These are phyloP conservation scores for Pristionchus mayeri DNA, from an alignment of 2,888 invertebrate genomes.

Conservation along the genomic window DNA sequence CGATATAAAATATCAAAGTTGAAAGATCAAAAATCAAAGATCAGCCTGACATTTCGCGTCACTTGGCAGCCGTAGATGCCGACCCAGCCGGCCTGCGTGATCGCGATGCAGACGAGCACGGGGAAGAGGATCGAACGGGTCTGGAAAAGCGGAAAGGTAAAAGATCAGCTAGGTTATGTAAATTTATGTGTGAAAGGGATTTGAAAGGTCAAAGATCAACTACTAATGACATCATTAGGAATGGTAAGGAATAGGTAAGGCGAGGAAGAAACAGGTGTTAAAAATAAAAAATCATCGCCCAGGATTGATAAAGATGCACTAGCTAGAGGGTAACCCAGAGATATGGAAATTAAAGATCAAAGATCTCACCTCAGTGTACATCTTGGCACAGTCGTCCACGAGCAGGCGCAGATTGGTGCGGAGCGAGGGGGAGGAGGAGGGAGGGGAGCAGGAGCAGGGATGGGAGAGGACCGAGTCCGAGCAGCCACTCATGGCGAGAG, in stretches of 20 bases:
- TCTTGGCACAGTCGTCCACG: not conserved
- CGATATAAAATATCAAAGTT: not conserved
- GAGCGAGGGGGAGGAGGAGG: too few relatives aligned
- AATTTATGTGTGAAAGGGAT: not conserved
- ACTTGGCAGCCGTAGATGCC: conserved; percentile 24
- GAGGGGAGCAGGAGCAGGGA: too few relatives aligned
- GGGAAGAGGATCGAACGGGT: conserved; percentile 23
- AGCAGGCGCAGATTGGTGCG: not conserved
- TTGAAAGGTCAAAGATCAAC: not conserved
- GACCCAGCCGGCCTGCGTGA: conserved; percentile 25
- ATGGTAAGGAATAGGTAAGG: not conserved
- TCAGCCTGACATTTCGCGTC: not conserved
- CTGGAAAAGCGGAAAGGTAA: conserved; percentile 31
- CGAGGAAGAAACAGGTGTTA: not conserved
- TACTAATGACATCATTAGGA: not conserved
- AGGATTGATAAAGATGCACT: not conserved
- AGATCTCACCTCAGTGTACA: not conserved
- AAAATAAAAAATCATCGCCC: not conserved
- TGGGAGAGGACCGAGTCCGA: too few relatives aligned
- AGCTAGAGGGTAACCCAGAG: not conserved
- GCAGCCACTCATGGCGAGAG: not conserved
- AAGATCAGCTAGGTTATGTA: not conserved
- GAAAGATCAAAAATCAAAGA: conserved; percentile 17
- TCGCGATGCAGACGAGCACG: conserved; percentile 17
- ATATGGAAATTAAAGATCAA: not conserved